A percentile compares a stretch with the other conserved stretches of the same genome.
phyloP scores from a whole-genome alignment of 1,140 invertebrate species.

The Drosophila melanogaster region DNA sequence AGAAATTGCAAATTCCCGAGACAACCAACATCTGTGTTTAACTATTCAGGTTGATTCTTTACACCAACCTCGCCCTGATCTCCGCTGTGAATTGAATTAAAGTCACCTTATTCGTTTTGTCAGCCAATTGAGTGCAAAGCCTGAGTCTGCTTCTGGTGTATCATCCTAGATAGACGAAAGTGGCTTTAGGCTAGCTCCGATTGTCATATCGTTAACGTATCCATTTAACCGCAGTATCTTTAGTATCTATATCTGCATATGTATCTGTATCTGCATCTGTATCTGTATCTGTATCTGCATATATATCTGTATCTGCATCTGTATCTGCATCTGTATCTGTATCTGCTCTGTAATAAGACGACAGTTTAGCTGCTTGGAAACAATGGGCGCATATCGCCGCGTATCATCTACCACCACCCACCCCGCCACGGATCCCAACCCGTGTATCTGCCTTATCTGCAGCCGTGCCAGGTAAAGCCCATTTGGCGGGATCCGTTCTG shows the following conservation, averaged over 20 bases:
- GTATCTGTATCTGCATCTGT: too few species aligned
- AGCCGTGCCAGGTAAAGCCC: conserved; percentile 24
- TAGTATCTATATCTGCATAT: background rate
- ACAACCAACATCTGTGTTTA: conserved; percentile 42
- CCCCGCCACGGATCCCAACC: background rate
- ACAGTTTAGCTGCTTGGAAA: conserved; percentile 40
- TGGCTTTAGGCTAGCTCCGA: background rate
- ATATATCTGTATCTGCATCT: conserved; percentile 8
- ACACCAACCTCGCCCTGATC: conserved; percentile 1
- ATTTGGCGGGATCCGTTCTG: background rate
- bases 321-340: conserved; percentile 20
- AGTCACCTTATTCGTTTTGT: conserved; percentile 31
- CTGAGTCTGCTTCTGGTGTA: background rate
- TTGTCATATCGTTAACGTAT: conserved; percentile 4
- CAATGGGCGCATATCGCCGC: conserved; percentile 4
- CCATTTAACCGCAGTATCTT: conserved; percentile 4
- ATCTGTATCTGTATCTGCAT: conserved; percentile 10
- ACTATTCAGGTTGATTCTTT: conserved; percentile 9
- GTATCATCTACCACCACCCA: background rate
- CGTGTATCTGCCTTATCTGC: conserved; percentile 26
- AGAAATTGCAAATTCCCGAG: conserved; percentile 12
- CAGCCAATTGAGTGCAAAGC: conserved; percentile 38
- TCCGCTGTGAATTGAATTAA: conserved; percentile 38
- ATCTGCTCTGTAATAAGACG: conserved; percentile 11
- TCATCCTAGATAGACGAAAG: conserved; percentile 10